Conservation (phyloP, 2,888 invertebrate genomes). For the Reticulitermes lucifugus region DNA sequence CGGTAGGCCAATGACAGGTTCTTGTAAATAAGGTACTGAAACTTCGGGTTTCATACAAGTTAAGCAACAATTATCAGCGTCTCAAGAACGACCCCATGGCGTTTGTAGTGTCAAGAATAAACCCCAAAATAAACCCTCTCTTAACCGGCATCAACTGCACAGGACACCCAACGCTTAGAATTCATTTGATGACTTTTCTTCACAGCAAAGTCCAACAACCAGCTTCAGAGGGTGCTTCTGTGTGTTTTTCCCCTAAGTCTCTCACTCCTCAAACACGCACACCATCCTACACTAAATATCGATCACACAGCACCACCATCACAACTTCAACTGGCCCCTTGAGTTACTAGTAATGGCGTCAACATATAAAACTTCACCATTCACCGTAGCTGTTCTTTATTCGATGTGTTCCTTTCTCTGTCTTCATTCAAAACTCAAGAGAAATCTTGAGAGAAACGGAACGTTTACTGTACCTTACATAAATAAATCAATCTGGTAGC, state of each 20-base stretch:
- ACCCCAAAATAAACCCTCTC: background rate
- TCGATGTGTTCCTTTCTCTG: background rate
- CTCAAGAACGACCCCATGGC: background rate
- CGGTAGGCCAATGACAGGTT: too few relatives aligned
- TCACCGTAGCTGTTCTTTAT: background rate
- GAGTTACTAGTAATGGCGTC: background rate
- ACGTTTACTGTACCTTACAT: background rate
- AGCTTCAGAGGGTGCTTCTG: conserved; percentile 4
- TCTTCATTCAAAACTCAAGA: background rate
- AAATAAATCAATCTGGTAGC: background rate
- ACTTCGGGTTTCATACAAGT: too few relatives aligned
- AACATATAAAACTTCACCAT: background rate
- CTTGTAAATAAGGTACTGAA: too few relatives aligned
- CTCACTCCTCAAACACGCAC: conserved; percentile 6
- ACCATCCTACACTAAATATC: conserved; percentile 6
- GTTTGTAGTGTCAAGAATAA: background rate
- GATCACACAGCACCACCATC: background rate
- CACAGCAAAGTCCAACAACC: background rate
- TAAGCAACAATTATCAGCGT: background rate
- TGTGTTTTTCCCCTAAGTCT: background rate
- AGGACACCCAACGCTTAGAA: background rate
- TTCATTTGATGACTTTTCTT: background rate
- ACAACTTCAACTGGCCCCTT: background rate
- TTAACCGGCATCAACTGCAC: background rate
- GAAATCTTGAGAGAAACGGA: background rate